These are phyloP conservation scores for Drosophila limbata DNA, from an alignment of 2,888 invertebrate species.

Conservation along the genomic window DNA sequence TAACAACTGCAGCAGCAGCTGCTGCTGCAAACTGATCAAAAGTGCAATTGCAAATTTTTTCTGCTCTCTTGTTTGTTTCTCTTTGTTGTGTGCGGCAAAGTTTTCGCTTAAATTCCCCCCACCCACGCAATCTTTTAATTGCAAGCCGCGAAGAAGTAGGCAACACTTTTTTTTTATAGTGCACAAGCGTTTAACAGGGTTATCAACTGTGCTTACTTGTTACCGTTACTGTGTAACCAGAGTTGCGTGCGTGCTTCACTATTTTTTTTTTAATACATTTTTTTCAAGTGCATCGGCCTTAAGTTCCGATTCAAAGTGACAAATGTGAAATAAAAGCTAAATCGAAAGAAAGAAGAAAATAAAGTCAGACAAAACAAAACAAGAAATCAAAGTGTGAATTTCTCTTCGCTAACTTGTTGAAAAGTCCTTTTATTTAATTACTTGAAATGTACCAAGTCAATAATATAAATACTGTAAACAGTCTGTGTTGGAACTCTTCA, in stretches of 20 bases:
- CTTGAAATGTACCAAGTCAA: not conserved
- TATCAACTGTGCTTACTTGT: constrained; percentile 2
- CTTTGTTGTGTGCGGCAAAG: not conserved
- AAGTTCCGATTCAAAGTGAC: not conserved
- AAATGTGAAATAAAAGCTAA: constrained; percentile 19
- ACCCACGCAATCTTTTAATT: not conserved
- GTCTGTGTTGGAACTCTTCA: too few relatives aligned
- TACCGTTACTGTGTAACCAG: constrained; percentile 10
- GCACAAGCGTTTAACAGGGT: not conserved
- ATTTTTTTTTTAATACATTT: constrained; percentile 24
- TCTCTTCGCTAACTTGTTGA: not conserved
- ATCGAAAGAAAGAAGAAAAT: not conserved
- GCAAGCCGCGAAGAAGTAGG: constrained; percentile 42
- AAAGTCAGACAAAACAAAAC: not conserved
- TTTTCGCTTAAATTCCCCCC: not conserved
- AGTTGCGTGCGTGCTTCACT: constrained; percentile 2
- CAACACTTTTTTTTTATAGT: constrained; percentile 34
- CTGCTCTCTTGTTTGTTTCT: constrained; percentile 6
- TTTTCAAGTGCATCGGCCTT: constrained; percentile 33
- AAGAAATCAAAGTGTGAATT: not conserved
- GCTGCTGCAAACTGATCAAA: constrained; percentile 21
- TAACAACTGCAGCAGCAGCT: constrained; percentile 9
- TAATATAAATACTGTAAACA: too few relatives aligned
- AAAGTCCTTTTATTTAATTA: not conserved
- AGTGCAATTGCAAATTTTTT: constrained; percentile 27